phyloP scores from a whole-genome alignment of 2,113 vertebrate genomes.

The Oreochromis tanganicae region DNA sequence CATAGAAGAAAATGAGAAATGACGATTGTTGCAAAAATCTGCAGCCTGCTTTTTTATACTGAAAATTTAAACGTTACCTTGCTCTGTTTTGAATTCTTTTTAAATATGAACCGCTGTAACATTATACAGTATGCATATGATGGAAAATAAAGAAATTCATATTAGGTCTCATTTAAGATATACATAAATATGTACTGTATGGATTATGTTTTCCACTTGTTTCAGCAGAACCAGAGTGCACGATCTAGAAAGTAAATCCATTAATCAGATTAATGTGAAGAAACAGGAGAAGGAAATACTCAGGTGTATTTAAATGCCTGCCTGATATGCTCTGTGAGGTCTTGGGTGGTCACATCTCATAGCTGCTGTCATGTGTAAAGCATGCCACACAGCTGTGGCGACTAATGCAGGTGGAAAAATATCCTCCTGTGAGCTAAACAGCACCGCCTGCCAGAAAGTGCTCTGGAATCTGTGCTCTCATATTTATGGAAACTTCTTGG shows the following conservation, averaged over 20 bases:
- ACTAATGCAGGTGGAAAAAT: neutral
- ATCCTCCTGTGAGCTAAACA: neutral
- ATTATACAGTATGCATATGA: neutral
- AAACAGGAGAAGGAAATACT: neutral
- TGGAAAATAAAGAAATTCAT: neutral
- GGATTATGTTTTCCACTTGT: neutral
- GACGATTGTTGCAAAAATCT: neutral
- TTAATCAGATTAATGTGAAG: neutral
- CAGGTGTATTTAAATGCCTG: neutral
- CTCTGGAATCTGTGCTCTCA: slow-evolving; percentile 4
- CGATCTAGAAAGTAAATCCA: neutral
- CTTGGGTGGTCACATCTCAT: neutral
- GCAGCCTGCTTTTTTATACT: neutral
- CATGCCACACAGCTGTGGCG: neutral
- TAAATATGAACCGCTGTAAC: neutral
- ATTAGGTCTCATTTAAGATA: neutral
- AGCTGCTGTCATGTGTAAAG: neutral
- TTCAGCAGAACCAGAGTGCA: neutral
- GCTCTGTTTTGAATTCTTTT: neutral
- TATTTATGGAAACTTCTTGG: slow-evolving; percentile 33
- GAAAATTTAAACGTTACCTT: neutral
- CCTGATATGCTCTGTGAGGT: neutral
- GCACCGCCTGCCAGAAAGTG: neutral
- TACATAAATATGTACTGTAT: neutral
- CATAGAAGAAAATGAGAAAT: neutral